A percentile compares a stretch with the other conserved stretches of the same genome.
Evolutionary conservation across 2,888 invertebrate species (phyloP).

Genomic region (Trichogramma evanescens): DNA sequence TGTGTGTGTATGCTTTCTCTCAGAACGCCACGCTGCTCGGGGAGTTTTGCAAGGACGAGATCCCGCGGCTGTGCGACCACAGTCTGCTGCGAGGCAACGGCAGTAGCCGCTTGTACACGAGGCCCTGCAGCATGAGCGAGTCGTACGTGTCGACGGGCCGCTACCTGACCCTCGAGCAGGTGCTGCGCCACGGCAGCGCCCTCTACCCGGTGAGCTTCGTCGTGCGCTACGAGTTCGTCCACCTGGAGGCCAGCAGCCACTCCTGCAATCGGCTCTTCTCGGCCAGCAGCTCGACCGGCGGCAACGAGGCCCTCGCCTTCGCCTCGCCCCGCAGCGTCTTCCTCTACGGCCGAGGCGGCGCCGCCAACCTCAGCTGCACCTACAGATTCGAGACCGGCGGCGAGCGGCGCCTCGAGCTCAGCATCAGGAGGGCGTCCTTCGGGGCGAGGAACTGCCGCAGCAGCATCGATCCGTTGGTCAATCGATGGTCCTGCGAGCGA

Average conservation of each 20-base stretch:
- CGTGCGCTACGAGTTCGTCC: slow-evolving; percentile 77
- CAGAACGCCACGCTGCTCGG: slow-evolving; percentile 55
- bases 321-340: slow-evolving; percentile 74
- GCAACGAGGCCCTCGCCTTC: slow-evolving; percentile 44
- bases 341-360: slow-evolving; percentile 74
- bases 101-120: slow-evolving; percentile 62
- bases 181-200: slow-evolving; percentile 70
- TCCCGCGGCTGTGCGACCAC: slow-evolving; percentile 69
- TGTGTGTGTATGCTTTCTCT: not conserved
- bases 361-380: slow-evolving; percentile 67
- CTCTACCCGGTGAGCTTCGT: slow-evolving; percentile 71
- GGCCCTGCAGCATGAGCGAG: slow-evolving; percentile 64
- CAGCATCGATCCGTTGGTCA: slow-evolving; percentile 58
- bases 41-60: slow-evolving; percentile 71
- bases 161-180: slow-evolving; percentile 70
- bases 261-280: slow-evolving; percentile 44
- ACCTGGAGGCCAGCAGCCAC: slow-evolving; percentile 41
- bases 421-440: slow-evolving; percentile 63
- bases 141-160: slow-evolving; percentile 71
- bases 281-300: slow-evolving; percentile 20
- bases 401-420: slow-evolving; percentile 63
- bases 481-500: slow-evolving; percentile 64
- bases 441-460: slow-evolving; percentile 64
- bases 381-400: slow-evolving; percentile 68
- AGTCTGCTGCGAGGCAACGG: slow-evolving; percentile 62